These are phyloP conservation scores for Aleiodes alternator DNA, from an alignment of 2,888 invertebrate species.

Conservation along the genomic window DNA sequence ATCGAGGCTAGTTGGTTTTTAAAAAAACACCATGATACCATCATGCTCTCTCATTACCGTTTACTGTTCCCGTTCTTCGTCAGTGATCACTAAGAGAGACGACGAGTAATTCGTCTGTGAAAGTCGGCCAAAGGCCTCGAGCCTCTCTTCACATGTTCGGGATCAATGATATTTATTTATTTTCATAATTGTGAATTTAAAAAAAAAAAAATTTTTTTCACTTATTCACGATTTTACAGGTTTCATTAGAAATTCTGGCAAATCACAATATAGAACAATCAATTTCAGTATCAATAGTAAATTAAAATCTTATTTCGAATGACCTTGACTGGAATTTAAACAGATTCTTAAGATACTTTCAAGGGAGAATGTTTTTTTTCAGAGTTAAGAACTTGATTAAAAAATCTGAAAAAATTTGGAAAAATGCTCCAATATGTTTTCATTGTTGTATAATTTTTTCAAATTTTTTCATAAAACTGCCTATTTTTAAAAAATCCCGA, in stretches of 20 bases:
- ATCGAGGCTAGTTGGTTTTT: conserved; percentile 21
- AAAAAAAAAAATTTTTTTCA: background rate
- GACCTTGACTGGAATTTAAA: no score
- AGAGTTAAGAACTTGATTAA: no score
- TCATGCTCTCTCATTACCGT: conserved; percentile 28
- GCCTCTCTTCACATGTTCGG: conserved; percentile 16
- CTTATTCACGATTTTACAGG: background rate
- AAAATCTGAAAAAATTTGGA: no score
- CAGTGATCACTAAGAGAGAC: conserved; percentile 23
- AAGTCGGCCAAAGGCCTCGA: conserved; percentile 52
- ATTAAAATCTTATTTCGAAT: no score
- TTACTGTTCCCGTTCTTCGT: conserved; percentile 43
- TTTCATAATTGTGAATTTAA: background rate
- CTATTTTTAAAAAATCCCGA: no score
- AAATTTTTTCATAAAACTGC: no score
- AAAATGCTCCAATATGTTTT: no score
- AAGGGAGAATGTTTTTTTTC: no score
- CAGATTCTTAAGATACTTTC: no score
- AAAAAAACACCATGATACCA: background rate
- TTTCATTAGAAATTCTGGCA: background rate
- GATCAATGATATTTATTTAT: background rate
- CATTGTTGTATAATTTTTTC: no score
- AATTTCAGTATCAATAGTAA: no score
- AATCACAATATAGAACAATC: background rate
- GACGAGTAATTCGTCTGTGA: conserved; percentile 52